Conservation (phyloP, 2,113 vertebrate species). For the Ascaphus truei region DNA sequence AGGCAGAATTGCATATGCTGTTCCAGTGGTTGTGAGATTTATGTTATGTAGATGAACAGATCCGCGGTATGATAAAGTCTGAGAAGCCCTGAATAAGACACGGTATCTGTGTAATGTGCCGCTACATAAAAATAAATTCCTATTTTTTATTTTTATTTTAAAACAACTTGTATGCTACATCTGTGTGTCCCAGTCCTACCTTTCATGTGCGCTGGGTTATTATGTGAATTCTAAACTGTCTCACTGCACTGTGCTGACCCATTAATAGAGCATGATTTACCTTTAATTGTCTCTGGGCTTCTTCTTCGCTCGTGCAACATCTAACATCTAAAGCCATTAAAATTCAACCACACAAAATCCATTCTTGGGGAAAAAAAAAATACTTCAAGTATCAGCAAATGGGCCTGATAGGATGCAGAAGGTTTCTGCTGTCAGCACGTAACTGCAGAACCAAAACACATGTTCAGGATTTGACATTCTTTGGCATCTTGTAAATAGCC, state of each 20-base stretch:
- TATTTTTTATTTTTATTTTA: too few species aligned
- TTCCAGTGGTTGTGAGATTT: too few species aligned
- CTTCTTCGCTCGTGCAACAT: constrained; percentile 54
- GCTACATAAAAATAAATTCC: too few species aligned
- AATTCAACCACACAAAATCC: constrained; percentile 62
- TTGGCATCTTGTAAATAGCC: constrained; percentile 76
- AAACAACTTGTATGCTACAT: too few species aligned
- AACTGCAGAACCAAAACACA: constrained; percentile 64
- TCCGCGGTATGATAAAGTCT: too few species aligned
- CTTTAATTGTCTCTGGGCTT: constrained; percentile 50
- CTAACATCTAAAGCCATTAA: constrained; percentile 61
- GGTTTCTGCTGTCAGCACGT: constrained; percentile 69
- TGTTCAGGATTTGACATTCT: constrained; percentile 68
- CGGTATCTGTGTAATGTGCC: too few species aligned
- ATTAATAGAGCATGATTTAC: constrained; percentile 38
- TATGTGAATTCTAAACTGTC: too few species aligned
- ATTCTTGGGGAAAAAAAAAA: constrained; percentile 55
- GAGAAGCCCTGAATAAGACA: too few species aligned
- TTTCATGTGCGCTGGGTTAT: too few species aligned
- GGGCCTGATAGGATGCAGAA: constrained; percentile 67
- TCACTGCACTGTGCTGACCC: background rate
- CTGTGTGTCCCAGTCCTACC: too few species aligned
- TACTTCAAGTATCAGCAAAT: constrained; percentile 71
- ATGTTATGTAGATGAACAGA: too few species aligned
- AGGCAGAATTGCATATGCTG: too few species aligned